Evolutionary conservation across 1,140 invertebrate species (phyloP), one percentile per base, ranked within the genome.

Genomic region (Stegodyphus mimosarum): DNA sequence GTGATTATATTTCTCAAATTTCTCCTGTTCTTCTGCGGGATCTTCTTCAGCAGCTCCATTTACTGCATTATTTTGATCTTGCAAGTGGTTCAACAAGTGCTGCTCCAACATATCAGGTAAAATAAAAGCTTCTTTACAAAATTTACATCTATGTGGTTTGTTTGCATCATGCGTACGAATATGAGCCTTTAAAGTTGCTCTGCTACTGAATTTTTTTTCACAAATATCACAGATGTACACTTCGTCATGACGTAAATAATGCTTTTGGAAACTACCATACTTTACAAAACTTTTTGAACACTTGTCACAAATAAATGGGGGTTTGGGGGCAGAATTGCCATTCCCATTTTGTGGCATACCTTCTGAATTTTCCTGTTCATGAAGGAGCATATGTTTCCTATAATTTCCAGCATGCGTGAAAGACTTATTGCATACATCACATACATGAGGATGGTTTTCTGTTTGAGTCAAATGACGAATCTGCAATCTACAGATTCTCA

Each of bases 391-490:
- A 63, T 86, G 84, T 18, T 80, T 86, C 50, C 18, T 74, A 6
- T 69, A 64, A 53, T 86, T 86, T 5, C 84, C 84, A 53, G 84
- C 84, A 74, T 89, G 89, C 51, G 88, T 89, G 63, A 90, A 90
- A 5, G 88, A 87, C 51, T 87, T 87, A 2, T 88, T 88, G 79
- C 89, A 90, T 13, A 88, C 87, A 79, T 89, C 87, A 85, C 89
- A 90, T 89, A 91, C 91, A 89, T 92, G 92, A 63, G 92, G 91
- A 87, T 92, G 92, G 87, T 92, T 91, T 85, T 92, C 92, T 51
- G 91, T 91, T 83, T 92, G 91, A 5, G 92, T 91, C 15, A 92
- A 86, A 80, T 93, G 92, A 89, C 92, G 91, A 11, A 79, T 74
- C 33, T 86, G 76, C 49, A 86, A 9, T 4, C 77, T 18, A 63